Base-by-base conservation (phyloP, 2,797 vertebrate species). In the Melanotaenia boesemani region DNA sequence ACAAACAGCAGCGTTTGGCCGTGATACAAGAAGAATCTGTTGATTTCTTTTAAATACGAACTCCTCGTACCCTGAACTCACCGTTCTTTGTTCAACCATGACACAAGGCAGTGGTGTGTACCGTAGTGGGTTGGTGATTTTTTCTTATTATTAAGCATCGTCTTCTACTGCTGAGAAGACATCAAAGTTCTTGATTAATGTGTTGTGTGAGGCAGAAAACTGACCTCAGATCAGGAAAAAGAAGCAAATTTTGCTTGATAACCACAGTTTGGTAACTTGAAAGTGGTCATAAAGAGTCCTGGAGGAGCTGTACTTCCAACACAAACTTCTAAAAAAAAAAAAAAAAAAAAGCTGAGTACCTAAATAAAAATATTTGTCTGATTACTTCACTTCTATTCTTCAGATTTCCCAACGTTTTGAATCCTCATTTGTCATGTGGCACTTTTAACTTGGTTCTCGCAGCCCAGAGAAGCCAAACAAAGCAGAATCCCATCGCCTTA, bases 21-120 rank as follows among this genome's bases (percentile, higher is more conserved):
- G 13, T 24, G 22, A 69, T 24, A 52, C 58, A 57, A 59, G 26
- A 75, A 34, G 68, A 64, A 28, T 56, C 41, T 2, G 55, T 6
- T 34, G 39, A 67, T 72, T 79, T 84, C 63, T 63, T 63, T 69
- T 46, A 34, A 78, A n/a, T 80, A 18, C 69, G 15, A 52, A 76
- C n/a, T 70, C 44, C 4, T 86, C 76, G 79, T 89, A 89, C 86
- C 87, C 73, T 64, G 72, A 87, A 77, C 73, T 72, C 44, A 39
- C 67, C 65, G 56, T 46, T 64, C 22, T 67, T 24, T 28, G 20
- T 50, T 56, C 69, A 65, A 50, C 63, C 59, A 2, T 50, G 26
- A 50, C 54, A 41, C 57, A 69, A 76, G 83, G 56, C 75, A 70
- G 83, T 79, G 71, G 79, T 74, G 44, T 11, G 88, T 90, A 88